phyloP scores from a whole-genome alignment of 2,113 vertebrate genomes.

The Clarias macrocephalus region DNA sequence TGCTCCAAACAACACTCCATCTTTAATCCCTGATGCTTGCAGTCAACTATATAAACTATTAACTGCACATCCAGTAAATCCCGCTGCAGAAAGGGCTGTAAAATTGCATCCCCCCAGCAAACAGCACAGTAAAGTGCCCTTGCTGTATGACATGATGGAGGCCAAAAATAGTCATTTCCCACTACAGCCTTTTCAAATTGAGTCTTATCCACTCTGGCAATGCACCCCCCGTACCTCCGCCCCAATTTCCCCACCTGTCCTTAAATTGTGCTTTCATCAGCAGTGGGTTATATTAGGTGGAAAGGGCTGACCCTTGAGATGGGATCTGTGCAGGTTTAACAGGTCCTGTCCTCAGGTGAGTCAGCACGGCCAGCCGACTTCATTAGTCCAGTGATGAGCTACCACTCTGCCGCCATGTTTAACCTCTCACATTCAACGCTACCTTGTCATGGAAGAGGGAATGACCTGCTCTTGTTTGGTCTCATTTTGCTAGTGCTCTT shows the following conservation, averaged over 20 bases:
- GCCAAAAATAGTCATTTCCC: constrained; percentile 74
- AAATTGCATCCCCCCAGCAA: constrained; percentile 62
- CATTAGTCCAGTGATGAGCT: constrained; percentile 52
- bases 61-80: constrained; percentile 77
- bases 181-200: constrained; percentile 72
- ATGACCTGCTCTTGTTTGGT: constrained; percentile 30
- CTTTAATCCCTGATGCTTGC: constrained; percentile 68
- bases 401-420: constrained; percentile 41
- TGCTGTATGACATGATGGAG: constrained; percentile 71
- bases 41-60: constrained; percentile 76
- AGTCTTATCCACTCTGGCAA: constrained; percentile 68
- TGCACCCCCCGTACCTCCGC: constrained; percentile 33
- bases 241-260: constrained; percentile 37
- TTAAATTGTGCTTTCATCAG: constrained; percentile 69
- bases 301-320: constrained; percentile 59
- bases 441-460: not conserved
- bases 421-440: constrained; percentile 52
- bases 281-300: constrained; percentile 62
- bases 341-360: constrained; percentile 55
- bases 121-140: constrained; percentile 66
- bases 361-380: constrained; percentile 43
- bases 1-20: constrained; percentile 62
- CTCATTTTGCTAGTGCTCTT: constrained; percentile 39
- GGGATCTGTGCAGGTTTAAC: constrained; percentile 59
- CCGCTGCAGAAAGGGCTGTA: constrained; percentile 62